Evolutionary conservation across 2,113 vertebrate species (phyloP).

Genomic region (Seriola quinqueradiata): DNA sequence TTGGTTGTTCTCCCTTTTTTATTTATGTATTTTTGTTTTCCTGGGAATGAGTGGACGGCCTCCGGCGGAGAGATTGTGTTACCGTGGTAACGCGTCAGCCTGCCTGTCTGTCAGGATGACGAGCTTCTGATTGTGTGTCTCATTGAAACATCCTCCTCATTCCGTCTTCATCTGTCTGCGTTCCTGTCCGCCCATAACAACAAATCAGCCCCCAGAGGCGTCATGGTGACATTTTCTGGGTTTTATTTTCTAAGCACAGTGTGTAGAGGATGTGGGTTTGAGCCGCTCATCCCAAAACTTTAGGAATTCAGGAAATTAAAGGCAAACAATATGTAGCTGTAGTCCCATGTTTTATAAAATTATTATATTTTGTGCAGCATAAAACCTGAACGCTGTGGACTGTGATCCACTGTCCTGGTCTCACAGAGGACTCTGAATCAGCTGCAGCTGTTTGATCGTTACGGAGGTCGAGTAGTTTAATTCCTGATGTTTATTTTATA

Average conservation of each 20-base stretch:
- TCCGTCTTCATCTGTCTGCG: constrained; percentile 4
- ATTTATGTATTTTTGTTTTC: not conserved
- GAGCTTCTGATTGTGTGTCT: constrained; percentile 42
- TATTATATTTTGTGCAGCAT: too few relatives aligned
- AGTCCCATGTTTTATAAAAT: too few relatives aligned
- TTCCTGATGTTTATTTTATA: too few relatives aligned
- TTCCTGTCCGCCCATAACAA: not conserved
- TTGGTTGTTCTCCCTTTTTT: constrained; percentile 11
- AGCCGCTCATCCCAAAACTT: not conserved
- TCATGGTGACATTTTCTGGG: not conserved
- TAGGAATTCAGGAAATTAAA: not conserved
- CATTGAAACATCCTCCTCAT: constrained; percentile 31
- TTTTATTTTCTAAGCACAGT: not conserved
- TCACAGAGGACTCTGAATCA: too few relatives aligned
- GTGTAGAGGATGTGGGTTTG: not conserved
- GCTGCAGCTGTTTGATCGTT: too few relatives aligned
- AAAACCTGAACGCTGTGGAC: too few relatives aligned
- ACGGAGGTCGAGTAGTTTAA: too few relatives aligned
- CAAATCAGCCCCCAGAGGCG: not conserved
- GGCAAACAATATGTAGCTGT: too few relatives aligned
- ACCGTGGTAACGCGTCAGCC: constrained; percentile 27
- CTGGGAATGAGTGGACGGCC: constrained; percentile 34
- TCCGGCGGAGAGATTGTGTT: constrained; percentile 38
- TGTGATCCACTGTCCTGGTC: too few relatives aligned
- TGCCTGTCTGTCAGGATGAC: constrained; percentile 33